Percentiles rank a stretch among this genome's conserved stretches.
Conservation (phyloP, 1,140 invertebrate species). For the Triops cancriformis region DNA sequence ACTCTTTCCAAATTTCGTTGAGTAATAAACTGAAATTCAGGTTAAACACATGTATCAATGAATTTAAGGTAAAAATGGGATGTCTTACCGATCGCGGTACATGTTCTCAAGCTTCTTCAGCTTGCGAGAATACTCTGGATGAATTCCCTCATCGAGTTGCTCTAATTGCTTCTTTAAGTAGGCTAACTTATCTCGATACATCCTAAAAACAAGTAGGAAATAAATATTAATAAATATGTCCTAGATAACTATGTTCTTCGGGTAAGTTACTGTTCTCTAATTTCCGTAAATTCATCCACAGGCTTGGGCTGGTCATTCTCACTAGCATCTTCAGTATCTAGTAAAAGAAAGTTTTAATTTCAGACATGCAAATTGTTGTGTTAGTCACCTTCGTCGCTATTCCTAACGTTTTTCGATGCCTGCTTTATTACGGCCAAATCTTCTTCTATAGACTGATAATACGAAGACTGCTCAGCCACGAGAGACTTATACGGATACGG, state of each 20-base stretch:
- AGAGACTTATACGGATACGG: neutral
- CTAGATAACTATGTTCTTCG: slow-evolving; percentile 15
- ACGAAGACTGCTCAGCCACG: neutral
- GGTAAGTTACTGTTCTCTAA: slow-evolving; percentile 79
- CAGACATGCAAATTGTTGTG: neutral
- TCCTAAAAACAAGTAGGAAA: slow-evolving; percentile 47
- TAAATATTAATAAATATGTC: neutral
- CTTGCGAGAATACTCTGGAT: slow-evolving; percentile 75
- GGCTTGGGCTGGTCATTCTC: slow-evolving; percentile 75
- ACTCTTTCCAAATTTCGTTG: slow-evolving; percentile 74
- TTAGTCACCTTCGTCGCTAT: slow-evolving; percentile 45
- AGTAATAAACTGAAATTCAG: slow-evolving; percentile 49
- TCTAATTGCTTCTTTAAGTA: slow-evolving; percentile 81
- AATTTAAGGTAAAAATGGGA: neutral
- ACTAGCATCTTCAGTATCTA: slow-evolving; percentile 83
- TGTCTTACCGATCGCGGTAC: slow-evolving; percentile 58
- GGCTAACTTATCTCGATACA: slow-evolving; percentile 87
- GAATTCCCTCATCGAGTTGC: slow-evolving; percentile 72
- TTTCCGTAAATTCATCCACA: slow-evolving; percentile 63
- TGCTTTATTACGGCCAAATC: slow-evolving; percentile 27
- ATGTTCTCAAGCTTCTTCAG: slow-evolving; percentile 72
- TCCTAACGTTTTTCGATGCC: slow-evolving; percentile 38
- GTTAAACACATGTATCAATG: too few species aligned
- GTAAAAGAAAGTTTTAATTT: slow-evolving; percentile 33
- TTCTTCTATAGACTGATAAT: slow-evolving; percentile 21